These are phyloP conservation scores for Sitodiplosis mosellana DNA, from an alignment of 1,140 invertebrate genomes.

Conservation along the genomic window DNA sequence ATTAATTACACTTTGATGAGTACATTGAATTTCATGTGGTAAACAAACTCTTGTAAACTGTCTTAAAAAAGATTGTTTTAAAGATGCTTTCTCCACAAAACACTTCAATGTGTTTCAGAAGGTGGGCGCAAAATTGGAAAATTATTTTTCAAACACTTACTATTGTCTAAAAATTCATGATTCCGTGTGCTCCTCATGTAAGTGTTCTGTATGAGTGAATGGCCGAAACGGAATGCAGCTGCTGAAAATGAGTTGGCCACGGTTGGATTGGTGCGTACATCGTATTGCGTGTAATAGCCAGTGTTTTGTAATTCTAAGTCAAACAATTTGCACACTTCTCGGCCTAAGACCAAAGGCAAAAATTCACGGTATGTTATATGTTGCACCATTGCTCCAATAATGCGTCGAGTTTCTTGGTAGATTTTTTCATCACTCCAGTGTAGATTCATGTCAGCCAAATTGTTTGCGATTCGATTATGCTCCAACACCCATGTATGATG, in stretches of 20 bases:
- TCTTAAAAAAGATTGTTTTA: too few species aligned
- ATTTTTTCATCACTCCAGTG: slow-evolving; percentile 76
- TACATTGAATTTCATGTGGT: background rate
- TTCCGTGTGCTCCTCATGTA: slow-evolving; percentile 43
- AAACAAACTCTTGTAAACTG: background rate
- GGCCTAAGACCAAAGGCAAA: slow-evolving; percentile 64
- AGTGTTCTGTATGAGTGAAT: slow-evolving; percentile 72
- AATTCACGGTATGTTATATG: slow-evolving; percentile 81
- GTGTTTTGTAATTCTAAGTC: slow-evolving; percentile 41
- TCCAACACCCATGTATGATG: slow-evolving; percentile 79
- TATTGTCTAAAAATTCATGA: slow-evolving; percentile 43
- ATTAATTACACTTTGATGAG: slow-evolving; percentile 12
- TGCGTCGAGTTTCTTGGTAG: slow-evolving; percentile 71
- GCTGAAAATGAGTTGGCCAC: slow-evolving; percentile 84
- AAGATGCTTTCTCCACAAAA: too few species aligned
- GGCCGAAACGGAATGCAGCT: slow-evolving; percentile 91
- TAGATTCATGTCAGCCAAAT: slow-evolving; percentile 55
- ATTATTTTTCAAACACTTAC: too few species aligned
- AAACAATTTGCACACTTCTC: slow-evolving; percentile 50
- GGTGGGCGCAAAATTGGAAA: too few species aligned
- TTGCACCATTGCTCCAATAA: slow-evolving; percentile 65
- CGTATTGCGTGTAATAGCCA: slow-evolving; percentile 54
- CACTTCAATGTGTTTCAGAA: too few species aligned
- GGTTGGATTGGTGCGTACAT: slow-evolving; percentile 61
- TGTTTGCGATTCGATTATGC: slow-evolving; percentile 73